phyloP scores from a whole-genome alignment of 2,113 vertebrate genomes.

The Vulpes vulpes region DNA sequence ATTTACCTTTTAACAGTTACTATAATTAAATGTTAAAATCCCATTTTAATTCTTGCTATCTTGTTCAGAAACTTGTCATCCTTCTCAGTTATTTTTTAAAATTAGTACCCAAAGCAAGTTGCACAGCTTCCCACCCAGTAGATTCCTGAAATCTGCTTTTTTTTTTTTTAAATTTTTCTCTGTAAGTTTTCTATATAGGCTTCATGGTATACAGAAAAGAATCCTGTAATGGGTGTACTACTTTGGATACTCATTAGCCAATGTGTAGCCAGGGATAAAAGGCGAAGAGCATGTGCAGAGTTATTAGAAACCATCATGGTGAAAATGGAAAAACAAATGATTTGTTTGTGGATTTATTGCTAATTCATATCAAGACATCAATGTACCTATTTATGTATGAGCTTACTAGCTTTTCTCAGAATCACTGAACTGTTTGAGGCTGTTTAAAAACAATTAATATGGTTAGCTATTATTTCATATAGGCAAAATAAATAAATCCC shows the following conservation, averaged over 20 bases:
- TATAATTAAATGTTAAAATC: background rate
- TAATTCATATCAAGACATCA: background rate
- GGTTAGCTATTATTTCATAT: background rate
- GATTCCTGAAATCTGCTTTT: background rate
- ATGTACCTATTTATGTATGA: background rate
- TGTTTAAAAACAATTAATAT: conserved; percentile 16
- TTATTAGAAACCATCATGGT: background rate
- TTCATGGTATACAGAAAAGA: background rate
- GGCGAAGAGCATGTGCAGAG: background rate
- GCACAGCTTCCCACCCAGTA: background rate
- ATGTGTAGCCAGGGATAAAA: background rate
- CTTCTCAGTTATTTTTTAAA: background rate
- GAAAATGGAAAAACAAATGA: background rate
- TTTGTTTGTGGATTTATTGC: background rate
- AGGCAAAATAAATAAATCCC: conserved; percentile 1
- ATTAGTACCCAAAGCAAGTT: background rate
- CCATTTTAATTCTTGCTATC: background rate
- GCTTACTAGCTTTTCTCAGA: background rate
- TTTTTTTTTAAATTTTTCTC: background rate
- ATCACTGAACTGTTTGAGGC: background rate
- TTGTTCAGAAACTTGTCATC: background rate
- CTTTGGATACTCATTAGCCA: background rate
- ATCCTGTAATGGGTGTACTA: background rate
- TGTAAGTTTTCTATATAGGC: background rate
- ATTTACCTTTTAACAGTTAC: background rate